These are phyloP conservation scores for Passerculus sandwichensis DNA, from an alignment of 2,797 vertebrate genomes.

Conservation along the genomic window DNA sequence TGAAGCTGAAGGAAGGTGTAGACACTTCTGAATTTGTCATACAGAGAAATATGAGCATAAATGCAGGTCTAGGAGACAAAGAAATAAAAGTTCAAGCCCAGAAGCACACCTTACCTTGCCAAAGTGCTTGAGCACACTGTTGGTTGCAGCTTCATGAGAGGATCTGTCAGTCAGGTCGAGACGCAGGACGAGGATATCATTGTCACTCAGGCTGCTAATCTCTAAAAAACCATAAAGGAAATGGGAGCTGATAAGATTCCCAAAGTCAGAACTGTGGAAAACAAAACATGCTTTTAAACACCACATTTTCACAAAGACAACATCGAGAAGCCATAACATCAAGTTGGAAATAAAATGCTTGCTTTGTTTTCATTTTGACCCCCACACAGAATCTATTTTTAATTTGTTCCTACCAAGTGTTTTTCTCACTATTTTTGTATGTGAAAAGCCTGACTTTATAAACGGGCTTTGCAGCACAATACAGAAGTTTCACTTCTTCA, in stretches of 20 bases:
- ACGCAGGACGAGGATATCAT: conserved; percentile 89
- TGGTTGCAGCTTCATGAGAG: conserved; percentile 84
- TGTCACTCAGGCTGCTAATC: conserved; percentile 79
- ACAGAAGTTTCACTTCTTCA: background rate
- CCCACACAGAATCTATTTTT: background rate
- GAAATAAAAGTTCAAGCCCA: background rate
- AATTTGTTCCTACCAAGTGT: background rate
- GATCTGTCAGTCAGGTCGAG: conserved; percentile 87
- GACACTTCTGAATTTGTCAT: background rate
- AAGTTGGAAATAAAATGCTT: background rate
- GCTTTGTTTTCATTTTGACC: background rate
- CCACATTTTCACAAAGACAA: background rate
- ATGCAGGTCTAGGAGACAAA: background rate
- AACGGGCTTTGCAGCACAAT: background rate
- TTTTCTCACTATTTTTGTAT: background rate
- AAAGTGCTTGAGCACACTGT: conserved; percentile 85
- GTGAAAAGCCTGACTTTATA: background rate
- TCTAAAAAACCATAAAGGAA: conserved; percentile 74
- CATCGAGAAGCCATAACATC: background rate
- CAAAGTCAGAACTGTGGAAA: background rate
- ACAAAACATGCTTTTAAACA: background rate
- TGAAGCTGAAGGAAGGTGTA: background rate
- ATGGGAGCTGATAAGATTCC: background rate
- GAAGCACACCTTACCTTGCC: conserved; percentile 81
- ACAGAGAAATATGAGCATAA: background rate